Percentiles rank a stretch among this genome's conserved stretches.
Conservation (phyloP, 2,797 vertebrate genomes). For the Oryzias dopingdopingensis region DNA sequence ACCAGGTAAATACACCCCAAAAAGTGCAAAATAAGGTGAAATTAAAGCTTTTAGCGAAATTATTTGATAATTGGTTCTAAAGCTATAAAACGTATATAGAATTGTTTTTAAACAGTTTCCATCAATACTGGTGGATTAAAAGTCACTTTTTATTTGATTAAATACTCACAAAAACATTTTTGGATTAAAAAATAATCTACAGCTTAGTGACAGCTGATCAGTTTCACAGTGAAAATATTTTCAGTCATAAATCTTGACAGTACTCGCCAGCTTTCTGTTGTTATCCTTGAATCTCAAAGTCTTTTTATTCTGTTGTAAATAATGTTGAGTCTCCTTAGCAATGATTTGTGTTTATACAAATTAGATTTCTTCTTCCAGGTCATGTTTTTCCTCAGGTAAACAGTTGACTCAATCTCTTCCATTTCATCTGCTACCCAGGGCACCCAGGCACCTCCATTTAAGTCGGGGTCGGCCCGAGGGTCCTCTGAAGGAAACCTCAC, state of each 20-base stretch:
- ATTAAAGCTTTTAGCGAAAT: too few relatives aligned
- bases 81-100: too few relatives aligned
- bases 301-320: constrained; percentile 88
- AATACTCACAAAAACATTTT: too few relatives aligned
- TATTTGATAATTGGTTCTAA: too few relatives aligned
- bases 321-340: constrained; percentile 92
- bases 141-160: too few relatives aligned
- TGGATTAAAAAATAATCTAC: too few relatives aligned
- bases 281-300: not conserved
- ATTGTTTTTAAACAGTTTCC: too few relatives aligned
- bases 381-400: constrained; percentile 73
- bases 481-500: constrained; percentile 95
- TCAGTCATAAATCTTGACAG: not conserved
- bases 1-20: too few relatives aligned
- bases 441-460: constrained; percentile 93
- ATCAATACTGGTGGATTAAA: too few relatives aligned
- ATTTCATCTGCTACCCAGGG: constrained; percentile 92
- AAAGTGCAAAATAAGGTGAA: too few relatives aligned
- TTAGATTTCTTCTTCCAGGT: constrained; percentile 89
- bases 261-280: not conserved
- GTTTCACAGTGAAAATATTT: constrained; percentile 3
- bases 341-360: constrained; percentile 87
- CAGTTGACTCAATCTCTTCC: constrained; percentile 73
- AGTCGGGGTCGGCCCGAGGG: constrained; percentile 86
- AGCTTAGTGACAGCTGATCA: not conserved